Conservation (phyloP, 2,113 vertebrate genomes). For the Malaclemys terrapin region DNA sequence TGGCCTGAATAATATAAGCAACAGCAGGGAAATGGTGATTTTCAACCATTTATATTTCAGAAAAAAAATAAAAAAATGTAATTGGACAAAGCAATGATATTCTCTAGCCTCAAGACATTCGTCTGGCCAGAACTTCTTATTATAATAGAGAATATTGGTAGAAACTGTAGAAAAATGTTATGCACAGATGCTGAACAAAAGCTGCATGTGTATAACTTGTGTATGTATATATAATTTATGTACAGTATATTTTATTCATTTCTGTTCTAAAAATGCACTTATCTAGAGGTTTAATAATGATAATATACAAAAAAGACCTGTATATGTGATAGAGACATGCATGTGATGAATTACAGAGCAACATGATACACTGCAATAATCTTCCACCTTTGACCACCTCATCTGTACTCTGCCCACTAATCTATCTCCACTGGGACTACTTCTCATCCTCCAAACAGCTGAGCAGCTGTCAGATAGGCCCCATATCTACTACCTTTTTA, state of each 20-base stretch:
- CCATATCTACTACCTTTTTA: not conserved
- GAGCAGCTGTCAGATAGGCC: slow-evolving; percentile 14
- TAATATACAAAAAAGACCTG: not conserved
- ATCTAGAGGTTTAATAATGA: not conserved
- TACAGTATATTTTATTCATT: not conserved
- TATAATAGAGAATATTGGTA: not conserved
- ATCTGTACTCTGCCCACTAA: not conserved
- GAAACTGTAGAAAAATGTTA: not conserved
- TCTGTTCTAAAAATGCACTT: not conserved
- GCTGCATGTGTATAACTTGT: not conserved
- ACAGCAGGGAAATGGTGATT: not conserved
- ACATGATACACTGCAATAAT: not conserved
- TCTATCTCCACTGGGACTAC: not conserved
- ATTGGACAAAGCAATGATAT: not conserved
- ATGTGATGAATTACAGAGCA: not conserved
- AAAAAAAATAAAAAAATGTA: not conserved
- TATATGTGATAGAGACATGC: not conserved
- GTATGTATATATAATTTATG: not conserved
- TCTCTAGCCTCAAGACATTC: not conserved
- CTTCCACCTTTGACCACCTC: not conserved
- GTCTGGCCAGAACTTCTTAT: not conserved
- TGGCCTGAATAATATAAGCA: not conserved
- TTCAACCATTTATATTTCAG: not conserved
- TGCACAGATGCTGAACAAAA: not conserved
- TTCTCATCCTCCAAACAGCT: not conserved